Evolutionary conservation across 1,140 invertebrate genomes (phyloP).

Genomic region (Leptinotarsa texana): DNA sequence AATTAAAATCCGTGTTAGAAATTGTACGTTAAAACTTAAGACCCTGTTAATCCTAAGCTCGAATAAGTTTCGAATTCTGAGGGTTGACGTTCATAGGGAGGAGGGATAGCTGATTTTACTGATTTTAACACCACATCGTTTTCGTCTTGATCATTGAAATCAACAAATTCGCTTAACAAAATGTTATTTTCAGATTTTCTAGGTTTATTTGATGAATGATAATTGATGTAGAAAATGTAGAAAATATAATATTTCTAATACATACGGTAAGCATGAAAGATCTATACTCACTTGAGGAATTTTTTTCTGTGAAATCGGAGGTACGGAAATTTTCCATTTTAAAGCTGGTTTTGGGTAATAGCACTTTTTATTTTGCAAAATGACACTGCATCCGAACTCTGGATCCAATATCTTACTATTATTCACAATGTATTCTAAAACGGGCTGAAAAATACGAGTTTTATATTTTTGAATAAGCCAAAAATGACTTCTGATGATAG

Average conservation of each 20-base stretch:
- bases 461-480: background rate
- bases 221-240: too few relatives aligned
- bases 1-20: too few relatives aligned
- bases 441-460: conserved; percentile 28
- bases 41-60: too few relatives aligned
- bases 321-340: conserved; percentile 28
- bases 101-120: too few relatives aligned
- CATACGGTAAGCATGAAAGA: background rate
- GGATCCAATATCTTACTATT: conserved; percentile 38
- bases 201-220: too few relatives aligned
- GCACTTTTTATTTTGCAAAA: conserved; percentile 42
- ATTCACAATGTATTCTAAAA: conserved; percentile 38
- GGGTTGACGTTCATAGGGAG: too few relatives aligned
- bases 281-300: conserved; percentile 30
- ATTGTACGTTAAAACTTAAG: too few relatives aligned
- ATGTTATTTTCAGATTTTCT: too few relatives aligned
- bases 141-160: background rate
- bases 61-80: too few relatives aligned
- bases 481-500: background rate
- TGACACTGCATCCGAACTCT: conserved; percentile 37
- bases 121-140: too few relatives aligned
- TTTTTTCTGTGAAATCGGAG: conserved; percentile 15
- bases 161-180: too few relatives aligned
- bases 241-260: too few relatives aligned
- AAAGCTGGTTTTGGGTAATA: conserved; percentile 31